These are phyloP conservation scores for Zapus hudsonius DNA, from an alignment of 2,113 vertebrate genomes.

Conservation along the genomic window DNA sequence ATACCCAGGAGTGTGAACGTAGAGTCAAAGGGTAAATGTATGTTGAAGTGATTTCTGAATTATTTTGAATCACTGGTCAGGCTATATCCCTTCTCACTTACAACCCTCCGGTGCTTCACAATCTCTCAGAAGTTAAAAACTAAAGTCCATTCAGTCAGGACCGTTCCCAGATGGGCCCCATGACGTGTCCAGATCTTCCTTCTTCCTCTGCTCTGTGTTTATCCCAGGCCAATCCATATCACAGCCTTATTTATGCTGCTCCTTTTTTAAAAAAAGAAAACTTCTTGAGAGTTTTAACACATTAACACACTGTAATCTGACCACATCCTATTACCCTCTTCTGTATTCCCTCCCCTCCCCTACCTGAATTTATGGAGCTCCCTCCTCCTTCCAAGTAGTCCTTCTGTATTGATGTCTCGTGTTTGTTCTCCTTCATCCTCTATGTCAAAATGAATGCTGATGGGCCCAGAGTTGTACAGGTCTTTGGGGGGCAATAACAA, in stretches of 20 bases:
- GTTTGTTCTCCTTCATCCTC: too few relatives aligned
- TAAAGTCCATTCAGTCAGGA: not conserved
- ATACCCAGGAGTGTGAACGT: not conserved
- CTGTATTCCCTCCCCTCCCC: too few relatives aligned
- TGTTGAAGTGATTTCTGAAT: not conserved
- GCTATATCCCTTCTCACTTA: not conserved
- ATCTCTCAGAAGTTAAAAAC: not conserved
- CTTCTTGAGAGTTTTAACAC: too few relatives aligned
- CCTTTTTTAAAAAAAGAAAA: not conserved
- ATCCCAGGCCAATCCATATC: not conserved
- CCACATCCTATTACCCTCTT: too few relatives aligned
- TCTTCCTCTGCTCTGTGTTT: not conserved
- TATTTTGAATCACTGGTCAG: slow-evolving; percentile 4
- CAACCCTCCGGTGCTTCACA: not conserved
- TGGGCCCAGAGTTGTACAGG: too few relatives aligned
- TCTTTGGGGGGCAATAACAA: too few relatives aligned
- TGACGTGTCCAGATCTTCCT: not conserved
- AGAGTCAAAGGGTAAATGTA: too few relatives aligned
- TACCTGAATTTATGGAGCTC: too few relatives aligned
- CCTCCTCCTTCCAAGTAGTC: too few relatives aligned
- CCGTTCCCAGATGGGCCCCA: not conserved
- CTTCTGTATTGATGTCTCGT: too few relatives aligned
- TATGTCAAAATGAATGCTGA: too few relatives aligned
- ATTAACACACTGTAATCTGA: too few relatives aligned
- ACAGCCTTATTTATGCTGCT: not conserved